These are phyloP conservation scores for Mesorhabditis belari DNA, from an alignment of 2,888 invertebrate species.

Conservation along the genomic window DNA sequence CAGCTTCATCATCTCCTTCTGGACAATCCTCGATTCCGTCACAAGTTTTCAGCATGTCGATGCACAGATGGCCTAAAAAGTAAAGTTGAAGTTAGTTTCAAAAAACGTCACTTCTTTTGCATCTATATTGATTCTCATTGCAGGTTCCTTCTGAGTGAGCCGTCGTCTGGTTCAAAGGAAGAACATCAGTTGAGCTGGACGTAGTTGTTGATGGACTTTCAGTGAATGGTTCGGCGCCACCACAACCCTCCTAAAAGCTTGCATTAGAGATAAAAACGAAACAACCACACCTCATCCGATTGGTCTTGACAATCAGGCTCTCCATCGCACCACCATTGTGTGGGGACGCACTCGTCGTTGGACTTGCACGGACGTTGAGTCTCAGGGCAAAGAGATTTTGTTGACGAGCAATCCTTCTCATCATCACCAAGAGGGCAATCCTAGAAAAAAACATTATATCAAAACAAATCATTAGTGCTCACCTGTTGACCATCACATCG, in stretches of 20 bases:
- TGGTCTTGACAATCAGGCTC: conserved; percentile 8
- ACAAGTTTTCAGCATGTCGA: conserved; percentile 38
- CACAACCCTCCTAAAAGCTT: no score
- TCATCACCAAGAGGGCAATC: conserved; percentile 28
- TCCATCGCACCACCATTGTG: not conserved
- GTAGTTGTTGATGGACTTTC: no score
- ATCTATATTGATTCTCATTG: not conserved
- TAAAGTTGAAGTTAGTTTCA: not conserved
- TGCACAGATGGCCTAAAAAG: no score
- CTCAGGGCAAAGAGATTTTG: not conserved
- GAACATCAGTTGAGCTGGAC: no score
- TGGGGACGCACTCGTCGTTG: not conserved
- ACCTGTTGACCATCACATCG: conserved; percentile 14
- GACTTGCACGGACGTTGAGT: not conserved
- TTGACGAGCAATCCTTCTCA: conserved; percentile 7
- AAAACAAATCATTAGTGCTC: not conserved
- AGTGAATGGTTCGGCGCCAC: no score
- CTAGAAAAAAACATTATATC: conserved; percentile 3
- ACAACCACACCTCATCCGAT: not conserved
- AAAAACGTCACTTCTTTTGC: conserved; percentile 2
- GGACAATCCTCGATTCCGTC: conserved; percentile 52
- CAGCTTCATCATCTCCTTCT: conserved; percentile 52
- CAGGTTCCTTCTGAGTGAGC: no score
- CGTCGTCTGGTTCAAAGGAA: no score
- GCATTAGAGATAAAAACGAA: no score